Conservation (phyloP, 37 sponge, comb jelly and placozoan species). For the Axinella damicornis region DNA sequence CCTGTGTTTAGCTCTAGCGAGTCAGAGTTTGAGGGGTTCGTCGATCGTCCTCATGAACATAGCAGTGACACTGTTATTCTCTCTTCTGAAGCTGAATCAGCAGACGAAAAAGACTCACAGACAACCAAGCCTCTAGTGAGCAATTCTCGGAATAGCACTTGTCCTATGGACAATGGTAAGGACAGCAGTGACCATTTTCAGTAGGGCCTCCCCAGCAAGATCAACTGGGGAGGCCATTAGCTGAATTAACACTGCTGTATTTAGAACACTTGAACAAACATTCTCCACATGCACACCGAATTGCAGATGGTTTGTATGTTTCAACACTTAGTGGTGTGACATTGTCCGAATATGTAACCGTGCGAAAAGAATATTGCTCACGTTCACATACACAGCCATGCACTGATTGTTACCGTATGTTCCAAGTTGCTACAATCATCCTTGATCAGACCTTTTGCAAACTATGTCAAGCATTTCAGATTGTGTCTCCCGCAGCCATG, state of each 20-base stretch:
- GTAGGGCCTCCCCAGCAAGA: conserved; percentile 2
- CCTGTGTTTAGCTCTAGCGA: too few relatives aligned
- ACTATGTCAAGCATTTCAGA: conserved; percentile 24
- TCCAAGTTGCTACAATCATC: background rate
- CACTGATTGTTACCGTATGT: background rate
- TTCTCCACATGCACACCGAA: background rate
- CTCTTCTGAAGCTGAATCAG: too few relatives aligned
- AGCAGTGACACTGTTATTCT: too few relatives aligned
- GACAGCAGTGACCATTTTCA: background rate
- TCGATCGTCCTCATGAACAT: too few relatives aligned
- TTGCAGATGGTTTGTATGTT: background rate
- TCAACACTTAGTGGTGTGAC: background rate
- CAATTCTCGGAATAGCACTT: too few relatives aligned
- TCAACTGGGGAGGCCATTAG: conserved; percentile 18
- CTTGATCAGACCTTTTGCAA: background rate
- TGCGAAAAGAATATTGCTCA: conserved; percentile 4
- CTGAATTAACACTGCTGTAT: background rate
- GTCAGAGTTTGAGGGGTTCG: too few relatives aligned
- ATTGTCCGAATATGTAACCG: background rate
- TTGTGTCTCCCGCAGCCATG: conserved; percentile 13
- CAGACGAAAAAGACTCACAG: too few relatives aligned
- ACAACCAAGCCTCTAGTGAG: too few relatives aligned
- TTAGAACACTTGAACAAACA: background rate
- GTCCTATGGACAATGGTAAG: too few relatives aligned
- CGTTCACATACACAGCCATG: background rate